Evolutionary conservation across 1,140 invertebrate genomes (phyloP), one percentile per base, ranked within the genome.

Genomic region (Pseudomyrmex concolor): DNA sequence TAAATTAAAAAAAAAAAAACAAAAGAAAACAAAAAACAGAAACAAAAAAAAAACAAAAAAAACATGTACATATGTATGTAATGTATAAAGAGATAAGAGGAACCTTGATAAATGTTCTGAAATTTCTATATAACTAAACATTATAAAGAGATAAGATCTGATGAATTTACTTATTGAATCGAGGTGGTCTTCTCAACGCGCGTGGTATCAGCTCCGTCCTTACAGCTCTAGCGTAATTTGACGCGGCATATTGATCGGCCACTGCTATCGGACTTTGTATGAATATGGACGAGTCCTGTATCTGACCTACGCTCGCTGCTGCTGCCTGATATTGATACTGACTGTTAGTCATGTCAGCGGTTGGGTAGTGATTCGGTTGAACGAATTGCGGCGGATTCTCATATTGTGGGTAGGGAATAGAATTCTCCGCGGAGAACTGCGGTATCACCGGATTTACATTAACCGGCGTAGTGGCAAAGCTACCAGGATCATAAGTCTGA

Each of bases 241-340:
- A 84, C 13, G 90, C 84, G 17, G 89, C 83, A 22, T 91, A 93
- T 17, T 93, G 91, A 85, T 93, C 92, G 0, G 91, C 88, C 19
- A 92, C 87, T 9, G 90, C 83, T n/a, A 92, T 89, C 4, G 92
- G 89, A 66, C 91, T 91, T 68, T 92, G 91, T 51, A 93, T 90
- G 54, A 90, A 92, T 45, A 93, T 73, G 3, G 90, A 86, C 0
- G 92, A 91, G 34, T 93, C 92, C 34, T 91, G 91, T 59, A 92
- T 87, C 68, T 91, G 92, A 43, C 89, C 86, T 8, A 93, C 90
- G 0, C 84, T 50, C 0, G 89, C 63, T 0, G 90, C 77, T 9
- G 70, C 73, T 0, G 90, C 77, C n/a, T 91, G 90, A 80, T 89
- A 92, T 9, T 90, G 91, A 73, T 89, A 92, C 25, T 92, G 91